Base-by-base conservation (phyloP, 2,888 invertebrate species). In the Drosophila histrio region DNA sequence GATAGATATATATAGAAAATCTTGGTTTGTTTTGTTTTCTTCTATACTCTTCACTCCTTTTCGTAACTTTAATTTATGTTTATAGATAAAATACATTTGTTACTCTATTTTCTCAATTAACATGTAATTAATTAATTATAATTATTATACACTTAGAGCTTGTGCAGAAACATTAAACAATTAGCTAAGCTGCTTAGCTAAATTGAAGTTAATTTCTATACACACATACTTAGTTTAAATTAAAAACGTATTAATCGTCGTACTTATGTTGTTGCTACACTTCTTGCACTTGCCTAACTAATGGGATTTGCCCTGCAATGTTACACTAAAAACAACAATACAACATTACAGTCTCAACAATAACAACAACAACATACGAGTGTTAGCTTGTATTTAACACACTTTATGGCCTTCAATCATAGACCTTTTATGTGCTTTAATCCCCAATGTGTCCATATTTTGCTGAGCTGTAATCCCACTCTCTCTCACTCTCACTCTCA, bases 381-480 rank as follows among this genome's bases (percentile, higher is more conserved):
- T n/a, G n/a, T n/a, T 47, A 15, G 46, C 26, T 9, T 13, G n/a
- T 5, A 21, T 24, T 54, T 22, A 22, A 43, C 53, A 53, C 70
- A 52, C 32, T 17, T 46, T 56, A 47, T 43, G 72, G 67, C 72
- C 67, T 72, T 72, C 72, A 67, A 53, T 72, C 50, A 41, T 21
- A 2, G 39, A 4, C 43, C n/a, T 30, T 57, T 53, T 58, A 62
- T 44, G 52, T 36, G 5, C 46, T 26, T 47, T 47, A 60, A 72
- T 52, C 54, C 54, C 50, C 59, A 64, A 54, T 34, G 50, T 50
- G 24, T 32, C 6, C 17, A 32, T 24, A 43, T 43, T n/a, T n/a
- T 43, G 54, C 43, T 53, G 21, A 53, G 54, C 43, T 52, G 62
- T 46, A 52, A 43, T 26, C 30, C 17, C 39, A 26, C 36, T 24